phyloP scores from a whole-genome alignment of 53 echinoderm and acorn worm genomes.

The Astropecten irregularis region DNA sequence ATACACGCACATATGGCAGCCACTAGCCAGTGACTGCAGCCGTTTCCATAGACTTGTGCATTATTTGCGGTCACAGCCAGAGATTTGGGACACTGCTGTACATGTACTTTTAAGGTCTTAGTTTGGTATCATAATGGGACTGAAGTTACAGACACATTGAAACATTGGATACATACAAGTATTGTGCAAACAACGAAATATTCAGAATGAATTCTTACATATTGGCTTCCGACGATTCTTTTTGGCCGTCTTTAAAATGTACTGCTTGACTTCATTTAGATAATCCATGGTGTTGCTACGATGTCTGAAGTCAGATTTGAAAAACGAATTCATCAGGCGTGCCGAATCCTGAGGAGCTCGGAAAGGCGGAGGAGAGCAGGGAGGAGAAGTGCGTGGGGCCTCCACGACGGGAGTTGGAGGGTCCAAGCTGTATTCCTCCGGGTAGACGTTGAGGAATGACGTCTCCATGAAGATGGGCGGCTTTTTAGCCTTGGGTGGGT shows the following conservation, averaged over 20 bases:
- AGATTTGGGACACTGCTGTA: too few species aligned
- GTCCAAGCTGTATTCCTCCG: conserved; percentile 39
- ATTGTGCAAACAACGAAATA: too few species aligned
- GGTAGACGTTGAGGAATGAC: conserved; percentile 69
- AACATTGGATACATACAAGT: too few species aligned
- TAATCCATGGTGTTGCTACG: conserved; percentile 68
- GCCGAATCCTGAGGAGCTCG: conserved; percentile 3
- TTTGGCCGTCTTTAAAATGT: conserved; percentile 46
- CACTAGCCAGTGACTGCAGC: too few species aligned
- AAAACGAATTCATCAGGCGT: conserved; percentile 41
- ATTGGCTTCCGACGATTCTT: conserved; percentile 64
- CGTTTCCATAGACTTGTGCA: too few species aligned
- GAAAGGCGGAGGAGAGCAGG: conserved; percentile 56
- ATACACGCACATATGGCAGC: too few species aligned
- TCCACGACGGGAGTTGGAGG: conserved; percentile 12
- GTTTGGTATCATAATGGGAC: too few species aligned
- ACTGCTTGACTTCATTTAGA: conserved; percentile 69
- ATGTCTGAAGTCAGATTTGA: conserved; percentile 32
- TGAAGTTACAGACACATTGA: too few species aligned
- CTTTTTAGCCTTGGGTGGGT: conserved; percentile 34
- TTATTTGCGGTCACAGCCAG: too few species aligned
- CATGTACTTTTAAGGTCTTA: too few species aligned
- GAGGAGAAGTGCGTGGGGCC: background rate
- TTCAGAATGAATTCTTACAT: conserved; percentile 69
- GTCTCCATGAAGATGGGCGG: conserved; percentile 68